These are phyloP conservation scores for Sebastes nivosus DNA, from an alignment of 2,797 vertebrate genomes.

Conservation along the genomic window DNA sequence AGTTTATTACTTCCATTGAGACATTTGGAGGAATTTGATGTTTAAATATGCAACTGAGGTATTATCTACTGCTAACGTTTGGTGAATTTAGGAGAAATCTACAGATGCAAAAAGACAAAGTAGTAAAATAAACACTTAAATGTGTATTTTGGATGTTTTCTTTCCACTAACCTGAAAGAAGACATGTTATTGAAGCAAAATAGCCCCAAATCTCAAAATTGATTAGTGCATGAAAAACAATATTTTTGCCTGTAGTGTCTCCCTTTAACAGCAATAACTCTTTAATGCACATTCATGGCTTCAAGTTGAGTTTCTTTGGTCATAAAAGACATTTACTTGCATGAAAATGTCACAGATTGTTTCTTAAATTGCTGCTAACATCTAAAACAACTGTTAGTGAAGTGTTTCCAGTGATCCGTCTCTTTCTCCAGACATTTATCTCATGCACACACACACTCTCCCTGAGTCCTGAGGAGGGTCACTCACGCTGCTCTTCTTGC, in stretches of 20 bases:
- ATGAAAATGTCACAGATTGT: not conserved
- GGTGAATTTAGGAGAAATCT: no score
- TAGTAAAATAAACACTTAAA: no score
- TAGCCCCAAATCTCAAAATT: no score
- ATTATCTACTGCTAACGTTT: no score
- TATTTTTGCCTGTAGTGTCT: no score
- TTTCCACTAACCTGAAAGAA: no score
- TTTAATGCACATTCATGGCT: not conserved
- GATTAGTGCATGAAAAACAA: no score
- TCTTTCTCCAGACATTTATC: not conserved
- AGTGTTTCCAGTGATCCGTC: not conserved
- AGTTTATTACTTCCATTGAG: no score
- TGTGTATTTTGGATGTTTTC: no score
- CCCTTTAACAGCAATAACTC: not conserved
- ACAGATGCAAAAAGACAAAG: rapidly evolving
- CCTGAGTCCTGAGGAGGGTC: constrained; percentile 34
- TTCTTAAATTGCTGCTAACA: not conserved
- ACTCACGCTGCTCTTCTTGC: constrained; percentile 38
- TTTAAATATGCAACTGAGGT: no score
- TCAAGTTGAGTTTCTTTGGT: not conserved
- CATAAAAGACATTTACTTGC: rapidly evolving
- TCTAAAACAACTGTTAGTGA: not conserved
- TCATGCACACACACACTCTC: constrained; percentile 4
- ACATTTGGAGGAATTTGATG: no score
- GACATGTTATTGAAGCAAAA: no score